Evolutionary conservation across 1,140 invertebrate species (phyloP), one percentile per base, ranked within the genome.

Genomic region (Helicoverpa zea): DNA sequence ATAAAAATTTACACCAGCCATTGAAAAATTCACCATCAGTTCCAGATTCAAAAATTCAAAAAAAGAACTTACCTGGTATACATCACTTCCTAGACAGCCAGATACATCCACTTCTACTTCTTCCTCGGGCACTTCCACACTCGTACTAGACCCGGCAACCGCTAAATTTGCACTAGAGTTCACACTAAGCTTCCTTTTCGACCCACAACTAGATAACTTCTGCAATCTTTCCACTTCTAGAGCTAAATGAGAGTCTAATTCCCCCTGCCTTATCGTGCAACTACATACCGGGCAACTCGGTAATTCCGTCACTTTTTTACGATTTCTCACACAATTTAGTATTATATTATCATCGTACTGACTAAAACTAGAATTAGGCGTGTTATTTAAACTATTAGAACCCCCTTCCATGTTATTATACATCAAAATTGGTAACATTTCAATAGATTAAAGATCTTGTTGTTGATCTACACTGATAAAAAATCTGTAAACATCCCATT

Each of bases 281-380:
- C 94, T 94, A 77, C 95, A 95, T 0, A 95, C 92, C 0, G 95
- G 95, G 85, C 95, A 95, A 80, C 91, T 94, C 0, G 94, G 90
- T 4, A 92, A 78, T 80, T 94, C 95, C 0, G 85, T 87, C 10
- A 93, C 93, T 87, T 95, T 95, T 75, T 94, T 94, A n/a, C 95
- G 84, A 81, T 81, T 93, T 59, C 95, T 87, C 16, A 95, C 95
- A 79, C 87, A 89, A 84, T 94, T 94, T 43, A 94, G 82, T 77
- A 94, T 93, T 47, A 94, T 87, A 85, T 83, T 93, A 23, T 94
- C 92, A 58, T 94, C 92, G 72, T 89, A 94, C 13, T 89, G 49
- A 54, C 75, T 82, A 58, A 86, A 90, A 76, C 81, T 86, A 56
- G 88, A 86, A 81, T 83, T 89, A 68, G 86, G 87, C 66, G 66